These are phyloP conservation scores for Enteromius thamalakanensis DNA, from an alignment of 2,797 vertebrate species.

Conservation along the genomic window DNA sequence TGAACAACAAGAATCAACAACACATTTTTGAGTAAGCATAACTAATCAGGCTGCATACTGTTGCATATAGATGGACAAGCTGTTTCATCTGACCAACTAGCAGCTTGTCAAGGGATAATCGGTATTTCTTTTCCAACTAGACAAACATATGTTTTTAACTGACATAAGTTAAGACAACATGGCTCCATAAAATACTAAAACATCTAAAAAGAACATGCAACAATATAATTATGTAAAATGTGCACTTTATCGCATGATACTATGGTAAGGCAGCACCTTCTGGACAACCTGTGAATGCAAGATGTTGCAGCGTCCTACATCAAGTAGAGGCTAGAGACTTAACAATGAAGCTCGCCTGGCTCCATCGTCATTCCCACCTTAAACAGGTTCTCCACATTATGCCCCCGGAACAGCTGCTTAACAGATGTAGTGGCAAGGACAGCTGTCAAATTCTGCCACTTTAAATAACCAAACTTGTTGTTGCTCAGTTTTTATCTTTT, in stretches of 20 bases:
- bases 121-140: not conserved
- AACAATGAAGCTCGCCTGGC: not conserved
- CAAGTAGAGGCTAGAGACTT: not conserved
- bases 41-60: not conserved
- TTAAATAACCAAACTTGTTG: not conserved
- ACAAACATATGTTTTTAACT: not conserved
- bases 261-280: not conserved
- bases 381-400: not conserved
- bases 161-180: not conserved
- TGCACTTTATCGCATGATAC: not conserved
- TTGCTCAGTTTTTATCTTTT: not conserved
- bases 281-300: not conserved
- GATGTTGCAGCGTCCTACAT: not conserved
- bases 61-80: not conserved
- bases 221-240: not conserved
- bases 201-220: not conserved
- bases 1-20: not conserved
- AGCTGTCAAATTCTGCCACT: conserved; percentile 12
- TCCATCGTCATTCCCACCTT: not conserved
- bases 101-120: not conserved
- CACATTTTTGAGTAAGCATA: not conserved
- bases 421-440: conserved; percentile 1
- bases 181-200: not conserved
- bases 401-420: conserved; percentile 12
- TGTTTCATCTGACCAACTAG: not conserved